Evolutionary conservation across 2,888 invertebrate species (phyloP).

Genomic region (Miltochrista miniata): DNA sequence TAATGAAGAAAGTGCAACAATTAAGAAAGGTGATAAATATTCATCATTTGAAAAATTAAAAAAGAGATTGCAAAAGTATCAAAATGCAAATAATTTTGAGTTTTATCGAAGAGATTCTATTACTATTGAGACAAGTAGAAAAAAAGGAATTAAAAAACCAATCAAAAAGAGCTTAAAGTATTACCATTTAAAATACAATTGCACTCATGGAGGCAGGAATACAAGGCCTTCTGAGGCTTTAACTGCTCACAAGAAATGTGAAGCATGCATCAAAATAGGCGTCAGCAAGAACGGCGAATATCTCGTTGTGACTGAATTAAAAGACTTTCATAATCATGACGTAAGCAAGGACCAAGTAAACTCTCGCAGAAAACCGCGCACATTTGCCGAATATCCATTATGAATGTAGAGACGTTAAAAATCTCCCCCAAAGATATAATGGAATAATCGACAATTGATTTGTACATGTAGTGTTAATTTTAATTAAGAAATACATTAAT

Average conservation of each 20-base stretch:
- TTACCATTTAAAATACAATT: slow-evolving; percentile 5
- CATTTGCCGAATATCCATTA: neutral
- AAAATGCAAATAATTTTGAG: neutral
- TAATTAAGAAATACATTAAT: no score
- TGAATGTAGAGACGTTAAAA: no score
- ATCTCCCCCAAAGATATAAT: no score
- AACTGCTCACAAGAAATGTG: neutral
- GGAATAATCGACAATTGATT: no score
- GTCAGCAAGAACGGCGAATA: slow-evolving; percentile 2
- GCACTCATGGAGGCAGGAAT: slow-evolving; percentile 6
- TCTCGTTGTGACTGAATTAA: slow-evolving; percentile 4
- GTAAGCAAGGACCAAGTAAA: neutral
- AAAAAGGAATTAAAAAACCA: slow-evolving; percentile 4
- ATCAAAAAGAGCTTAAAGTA: slow-evolving; percentile 1
- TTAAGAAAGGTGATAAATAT: slow-evolving; percentile 1
- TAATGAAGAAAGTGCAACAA: neutral
- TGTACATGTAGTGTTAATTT: no score
- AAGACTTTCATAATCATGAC: slow-evolving; percentile 3
- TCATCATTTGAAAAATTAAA: slow-evolving; percentile 4
- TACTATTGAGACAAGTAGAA: slow-evolving; percentile 3
- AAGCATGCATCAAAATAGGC: slow-evolving; percentile 2
- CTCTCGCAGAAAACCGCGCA: neutral
- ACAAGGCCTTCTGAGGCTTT: neutral
- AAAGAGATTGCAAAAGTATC: slow-evolving; percentile 3
- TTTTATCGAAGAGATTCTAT: slow-evolving; percentile 9